Base-by-base conservation (phyloP, 2,113 vertebrate species). In the Dicerorhinus sumatrensis region DNA sequence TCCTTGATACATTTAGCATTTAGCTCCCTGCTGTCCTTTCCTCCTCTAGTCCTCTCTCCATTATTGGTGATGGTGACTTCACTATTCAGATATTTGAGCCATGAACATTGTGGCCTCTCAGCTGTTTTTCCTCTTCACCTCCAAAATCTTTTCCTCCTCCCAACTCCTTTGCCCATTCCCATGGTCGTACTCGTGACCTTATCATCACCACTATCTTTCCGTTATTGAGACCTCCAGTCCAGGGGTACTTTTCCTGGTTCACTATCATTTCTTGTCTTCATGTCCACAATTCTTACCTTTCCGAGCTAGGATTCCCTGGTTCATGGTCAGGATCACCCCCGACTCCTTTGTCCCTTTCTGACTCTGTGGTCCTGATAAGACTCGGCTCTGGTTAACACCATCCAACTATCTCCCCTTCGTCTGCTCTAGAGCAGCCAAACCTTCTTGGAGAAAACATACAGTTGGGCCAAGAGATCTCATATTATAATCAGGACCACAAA, bases 401-500 rank as follows among this genome's bases (percentile, higher is more conserved):
- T 58, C 8, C 17, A 62, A 5, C 29, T 33, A 4, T 85, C 8
- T 89, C 58, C 46, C 76, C 36, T 5, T 56, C 58, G 51, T 33
- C 51, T 77, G 20, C 14, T 46, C 62, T n/a, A 56, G 21, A 86
- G 73, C 25, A 67, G 51, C 60, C 69, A 18, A 81, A 77, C 6
- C 69, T 93, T 94, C 16, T 54, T 82, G 65, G 76, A 72, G 72
- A 87, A 96, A 86, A 89, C 14, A 42, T 72, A 73, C 6, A 72
- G 0, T 25, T 65, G 18, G 36, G 48, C 36, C 29, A 70, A 1
- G 76, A 69, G 23, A 84, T 80, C 11, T 87, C 72, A 42, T 69
- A 67, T 65, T 63, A 94, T 82, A 89, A 79, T 36, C 39, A 80
- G 14, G 31, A 65, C 23, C 51, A 54, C 21, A 27, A 62, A 73